These are phyloP conservation scores for Apodemia hepburni DNA, from an alignment of 2,888 invertebrate genomes.

Conservation along the genomic window DNA sequence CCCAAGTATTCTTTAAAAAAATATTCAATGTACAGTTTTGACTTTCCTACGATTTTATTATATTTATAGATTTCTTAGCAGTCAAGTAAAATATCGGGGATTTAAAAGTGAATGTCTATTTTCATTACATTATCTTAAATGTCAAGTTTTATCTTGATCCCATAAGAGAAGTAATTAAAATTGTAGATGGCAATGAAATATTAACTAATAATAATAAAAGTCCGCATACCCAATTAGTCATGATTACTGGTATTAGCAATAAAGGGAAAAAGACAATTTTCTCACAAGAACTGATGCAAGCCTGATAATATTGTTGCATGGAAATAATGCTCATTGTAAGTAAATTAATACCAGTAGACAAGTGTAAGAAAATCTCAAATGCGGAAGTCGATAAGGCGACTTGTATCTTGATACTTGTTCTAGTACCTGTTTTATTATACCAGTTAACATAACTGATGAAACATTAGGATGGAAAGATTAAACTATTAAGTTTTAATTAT, in stretches of 20 bases:
- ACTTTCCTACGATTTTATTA: no score
- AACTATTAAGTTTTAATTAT: neutral
- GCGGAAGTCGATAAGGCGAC: slow-evolving; percentile 18
- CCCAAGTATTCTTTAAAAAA: no score
- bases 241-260: slow-evolving; percentile 17
- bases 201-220: slow-evolving; percentile 3
- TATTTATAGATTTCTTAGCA: no score
- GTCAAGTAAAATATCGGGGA: no score
- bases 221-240: slow-evolving; percentile 18
- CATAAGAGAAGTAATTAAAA: neutral
- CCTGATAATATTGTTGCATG: slow-evolving; percentile 33
- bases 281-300: slow-evolving; percentile 34
- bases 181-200: slow-evolving; percentile 3
- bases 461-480: neutral
- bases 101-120: no score
- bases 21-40: no score
- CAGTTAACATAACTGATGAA: slow-evolving; percentile 6
- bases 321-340: slow-evolving; percentile 27
- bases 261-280: slow-evolving; percentile 35
- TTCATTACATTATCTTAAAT: no score
- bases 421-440: slow-evolving; percentile 8
- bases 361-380: slow-evolving; percentile 20
- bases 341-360: slow-evolving; percentile 15
- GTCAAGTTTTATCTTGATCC: neutral
- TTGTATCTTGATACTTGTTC: slow-evolving; percentile 15